Conservation (phyloP, 2,888 invertebrate species). For the Tricholauxania praeusta region DNA sequence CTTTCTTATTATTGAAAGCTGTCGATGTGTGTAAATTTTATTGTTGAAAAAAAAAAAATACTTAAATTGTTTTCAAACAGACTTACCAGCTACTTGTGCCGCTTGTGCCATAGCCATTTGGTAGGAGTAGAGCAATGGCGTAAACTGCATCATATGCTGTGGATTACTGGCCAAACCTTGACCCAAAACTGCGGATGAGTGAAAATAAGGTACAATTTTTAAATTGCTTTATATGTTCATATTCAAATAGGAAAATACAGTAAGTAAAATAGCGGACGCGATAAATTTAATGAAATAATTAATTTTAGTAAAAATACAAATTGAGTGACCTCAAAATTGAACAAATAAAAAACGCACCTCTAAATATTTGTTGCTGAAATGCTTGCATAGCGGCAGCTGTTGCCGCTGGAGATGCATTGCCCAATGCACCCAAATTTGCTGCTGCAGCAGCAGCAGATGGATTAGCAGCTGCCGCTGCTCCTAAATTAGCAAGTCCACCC, state of each 20-base stretch:
- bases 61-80: background rate
- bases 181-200: conserved; percentile 58
- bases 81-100: conserved; percentile 68
- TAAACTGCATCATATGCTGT: conserved; percentile 91
- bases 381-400: conserved; percentile 84
- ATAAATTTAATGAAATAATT: too few relatives aligned
- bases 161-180: conserved; percentile 70
- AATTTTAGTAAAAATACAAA: too few relatives aligned
- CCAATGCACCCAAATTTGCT: conserved; percentile 60
- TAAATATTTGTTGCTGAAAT: conserved; percentile 84
- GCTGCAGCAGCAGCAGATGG: conserved; percentile 73
- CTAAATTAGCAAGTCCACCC: conserved; percentile 59
- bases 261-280: background rate
- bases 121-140: conserved; percentile 88
- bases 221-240: background rate
- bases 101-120: conserved; percentile 89
- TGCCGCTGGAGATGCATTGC: conserved; percentile 67
- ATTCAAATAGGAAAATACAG: background rate
- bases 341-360: conserved; percentile 71
- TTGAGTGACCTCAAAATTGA: too few relatives aligned
- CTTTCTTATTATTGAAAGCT: conserved; percentile 58
- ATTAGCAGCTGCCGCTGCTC: conserved; percentile 66
- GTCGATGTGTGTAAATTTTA: background rate
- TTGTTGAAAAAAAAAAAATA: background rate
- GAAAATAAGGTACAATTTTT: background rate